These are phyloP conservation scores for Cololabis saira DNA, from an alignment of 2,113 vertebrate species.

Conservation along the genomic window DNA sequence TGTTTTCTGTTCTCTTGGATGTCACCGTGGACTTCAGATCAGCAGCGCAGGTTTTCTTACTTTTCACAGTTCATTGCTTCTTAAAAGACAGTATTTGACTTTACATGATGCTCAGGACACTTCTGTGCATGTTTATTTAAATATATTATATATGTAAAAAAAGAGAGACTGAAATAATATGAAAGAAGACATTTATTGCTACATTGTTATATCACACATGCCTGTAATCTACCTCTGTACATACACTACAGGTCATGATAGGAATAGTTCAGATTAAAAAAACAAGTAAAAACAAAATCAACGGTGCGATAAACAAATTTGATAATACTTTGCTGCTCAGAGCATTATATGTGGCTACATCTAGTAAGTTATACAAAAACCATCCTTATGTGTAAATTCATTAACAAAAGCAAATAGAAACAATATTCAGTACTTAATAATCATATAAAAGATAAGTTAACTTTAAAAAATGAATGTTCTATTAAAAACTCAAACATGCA, in stretches of 20 bases:
- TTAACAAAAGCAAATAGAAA: conserved; percentile 51
- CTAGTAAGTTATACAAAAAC: conserved; percentile 60
- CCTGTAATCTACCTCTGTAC: conserved; percentile 75
- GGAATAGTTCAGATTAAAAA: conserved; percentile 43
- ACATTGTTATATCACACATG: conserved; percentile 67
- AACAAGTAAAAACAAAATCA: conserved; percentile 8
- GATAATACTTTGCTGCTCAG: conserved; percentile 61
- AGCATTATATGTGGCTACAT: conserved; percentile 47
- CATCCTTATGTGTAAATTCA: conserved; percentile 46
- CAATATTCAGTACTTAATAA: conserved; percentile 54
- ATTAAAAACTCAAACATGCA: conserved; percentile 69
- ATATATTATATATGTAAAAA: background rate
- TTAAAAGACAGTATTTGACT: too few relatives aligned
- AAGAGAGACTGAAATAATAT: conserved; percentile 32
- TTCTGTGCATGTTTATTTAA: too few relatives aligned
- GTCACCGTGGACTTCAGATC: too few relatives aligned
- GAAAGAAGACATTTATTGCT: conserved; percentile 77
- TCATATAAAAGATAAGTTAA: conserved; percentile 79
- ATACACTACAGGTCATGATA: conserved; percentile 63
- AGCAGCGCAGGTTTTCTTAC: too few relatives aligned
- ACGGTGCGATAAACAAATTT: conserved; percentile 47
- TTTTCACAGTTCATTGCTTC: too few relatives aligned
- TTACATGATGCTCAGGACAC: too few relatives aligned
- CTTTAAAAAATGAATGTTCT: conserved; percentile 54
- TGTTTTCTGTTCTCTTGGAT: too few relatives aligned